A percentile compares a stretch with the other conserved stretches of the same genome.
phyloP scores from a whole-genome alignment of 2,888 invertebrate species.

The Cerastoderma edule region DNA sequence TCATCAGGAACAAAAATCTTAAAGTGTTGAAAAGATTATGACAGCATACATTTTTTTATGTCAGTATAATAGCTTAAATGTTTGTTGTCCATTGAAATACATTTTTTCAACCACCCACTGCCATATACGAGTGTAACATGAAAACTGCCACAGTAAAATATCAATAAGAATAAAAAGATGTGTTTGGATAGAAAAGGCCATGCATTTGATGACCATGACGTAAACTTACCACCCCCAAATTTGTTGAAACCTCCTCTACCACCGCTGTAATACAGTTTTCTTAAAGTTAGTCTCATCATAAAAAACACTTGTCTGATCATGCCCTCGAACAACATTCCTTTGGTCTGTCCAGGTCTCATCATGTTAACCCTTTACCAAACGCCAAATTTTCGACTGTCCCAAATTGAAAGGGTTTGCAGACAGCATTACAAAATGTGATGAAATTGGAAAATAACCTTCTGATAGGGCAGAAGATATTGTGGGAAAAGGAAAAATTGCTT shows the following conservation, averaged over 20 bases:
- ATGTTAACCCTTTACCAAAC: neutral
- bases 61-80: neutral
- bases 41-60: no score
- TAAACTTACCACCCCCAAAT: conserved; percentile 79
- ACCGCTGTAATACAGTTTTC: conserved; percentile 76
- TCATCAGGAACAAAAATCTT: no score
- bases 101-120: neutral
- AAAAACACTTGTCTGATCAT: conserved; percentile 32
- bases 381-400: neutral
- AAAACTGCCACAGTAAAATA: conserved; percentile 27
- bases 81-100: neutral
- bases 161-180: conserved; percentile 3
- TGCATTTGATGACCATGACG: conserved; percentile 54
- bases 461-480: no score
- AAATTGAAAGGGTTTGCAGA: neutral
- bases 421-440: no score
- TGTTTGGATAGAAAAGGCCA: conserved; percentile 46
- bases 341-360: no score
- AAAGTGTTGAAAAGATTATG: no score
- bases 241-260: conserved; percentile 80
- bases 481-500: no score
- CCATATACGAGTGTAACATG: neutral
- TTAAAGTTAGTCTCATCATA: conserved; percentile 38
- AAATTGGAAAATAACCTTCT: no score
- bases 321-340: neutral